Evolutionary conservation across 2,888 invertebrate genomes (phyloP), one percentile per base, ranked within the genome.

Genomic region (Myopa tessellatipennis): DNA sequence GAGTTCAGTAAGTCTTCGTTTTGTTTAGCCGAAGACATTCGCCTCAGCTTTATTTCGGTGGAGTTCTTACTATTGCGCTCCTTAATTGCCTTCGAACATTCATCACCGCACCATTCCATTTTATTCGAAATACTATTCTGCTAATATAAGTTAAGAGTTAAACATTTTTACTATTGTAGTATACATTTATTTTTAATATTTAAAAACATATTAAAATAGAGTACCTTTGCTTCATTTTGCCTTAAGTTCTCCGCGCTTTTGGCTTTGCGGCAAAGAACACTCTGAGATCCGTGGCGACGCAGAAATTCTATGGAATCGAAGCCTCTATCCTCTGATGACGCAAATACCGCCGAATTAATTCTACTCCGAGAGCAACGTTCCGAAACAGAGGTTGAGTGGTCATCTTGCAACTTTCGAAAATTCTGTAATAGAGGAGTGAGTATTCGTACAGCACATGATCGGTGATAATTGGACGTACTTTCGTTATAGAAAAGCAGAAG

Each of bases 311-410:
- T 93, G 80, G 95, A 94, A 85, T 95, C 94, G 86, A 95, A 94
- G 40, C 93, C 94, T 50, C 93, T 91, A 0, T 94, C 93, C 84
- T 93, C 93, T 81, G 93, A 93, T 74, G 94, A 94, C 79, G 95
- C 94, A 89, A 95, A 95, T 85, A 95, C 95, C 83, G 95, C 96
- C 79, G 95, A 95, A 89, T 95, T 96, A 87, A 95, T 94, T 77
- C 95, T 92, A 80, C 95, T 94, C 81, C 95, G 91, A 82, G 91
- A 91, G 87, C 88, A 90, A 74, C 90, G 91, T 88, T 91, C 93
- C 85, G 91, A 92, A 85, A 91, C 92, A 89, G 92, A 92, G 84
- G 92, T 90, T 85, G 92, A 92, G 81, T 92, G 92, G 76, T 92
- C 92, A 87, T 93, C 93, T 84, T 93, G 92, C 91, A 93, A 92